These are phyloP conservation scores for Pinctada fucata DNA, from an alignment of 2,888 invertebrate species.

Conservation along the genomic window DNA sequence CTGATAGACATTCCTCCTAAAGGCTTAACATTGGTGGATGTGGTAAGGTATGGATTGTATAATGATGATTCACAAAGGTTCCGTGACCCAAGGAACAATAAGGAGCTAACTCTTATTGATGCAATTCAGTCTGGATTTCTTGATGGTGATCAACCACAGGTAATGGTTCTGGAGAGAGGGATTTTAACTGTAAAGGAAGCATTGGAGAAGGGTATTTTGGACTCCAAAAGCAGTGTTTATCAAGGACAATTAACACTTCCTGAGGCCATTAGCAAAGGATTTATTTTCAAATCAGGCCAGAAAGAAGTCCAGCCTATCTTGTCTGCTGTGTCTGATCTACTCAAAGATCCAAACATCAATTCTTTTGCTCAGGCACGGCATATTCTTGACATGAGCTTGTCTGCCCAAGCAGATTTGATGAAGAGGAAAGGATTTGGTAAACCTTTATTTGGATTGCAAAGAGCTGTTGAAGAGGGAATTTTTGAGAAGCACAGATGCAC, in stretches of 20 bases:
- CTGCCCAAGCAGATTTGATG: conserved; percentile 23
- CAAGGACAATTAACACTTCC: conserved; percentile 84
- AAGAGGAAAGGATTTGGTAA: conserved; percentile 31
- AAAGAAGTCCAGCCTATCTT: conserved; percentile 40
- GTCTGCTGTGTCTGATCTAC: conserved; percentile 34
- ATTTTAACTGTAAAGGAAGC: conserved; percentile 84
- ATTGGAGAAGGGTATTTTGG: conserved; percentile 85
- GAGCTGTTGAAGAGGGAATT: conserved; percentile 55
- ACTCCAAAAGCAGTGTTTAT: conserved; percentile 83
- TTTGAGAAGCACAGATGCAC: conserved; percentile 54
- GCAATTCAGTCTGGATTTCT: conserved; percentile 88
- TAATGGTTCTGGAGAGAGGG: conserved; percentile 58
- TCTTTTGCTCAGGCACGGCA: conserved; percentile 32
- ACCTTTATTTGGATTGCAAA: conserved; percentile 37
- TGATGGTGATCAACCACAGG: conserved; percentile 52
- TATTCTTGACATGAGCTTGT: conserved; percentile 29
- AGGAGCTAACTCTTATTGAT: conserved; percentile 87
- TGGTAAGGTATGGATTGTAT: conserved; percentile 61
- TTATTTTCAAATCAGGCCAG: conserved; percentile 79
- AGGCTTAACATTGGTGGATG: conserved; percentile 65
- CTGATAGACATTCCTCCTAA: conserved; percentile 64
- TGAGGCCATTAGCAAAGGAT: conserved; percentile 92
- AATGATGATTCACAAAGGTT: conserved; percentile 55
- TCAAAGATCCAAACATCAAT: conserved; percentile 39
- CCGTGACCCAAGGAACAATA: conserved; percentile 84